Evolutionary conservation across 2,113 vertebrate species (phyloP).

Genomic region (Ranitomeya variabilis): DNA sequence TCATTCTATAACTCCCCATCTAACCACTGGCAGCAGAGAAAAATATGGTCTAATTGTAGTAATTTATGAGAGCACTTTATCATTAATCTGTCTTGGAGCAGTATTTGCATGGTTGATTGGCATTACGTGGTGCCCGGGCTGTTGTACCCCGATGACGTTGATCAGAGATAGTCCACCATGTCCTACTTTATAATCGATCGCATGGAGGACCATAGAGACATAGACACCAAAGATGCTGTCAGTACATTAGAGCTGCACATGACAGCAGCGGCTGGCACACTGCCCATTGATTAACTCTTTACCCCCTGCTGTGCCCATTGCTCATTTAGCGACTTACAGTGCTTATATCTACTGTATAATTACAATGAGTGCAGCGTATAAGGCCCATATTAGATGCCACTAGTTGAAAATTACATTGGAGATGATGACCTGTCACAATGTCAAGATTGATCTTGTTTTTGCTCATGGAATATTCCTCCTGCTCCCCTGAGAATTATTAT

Average conservation of each 20-base stretch:
- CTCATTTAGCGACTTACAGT: neutral
- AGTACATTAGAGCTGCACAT: neutral
- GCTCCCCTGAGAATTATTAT: no score
- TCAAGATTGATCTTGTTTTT: no score
- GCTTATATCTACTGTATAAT: no score
- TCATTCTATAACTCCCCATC: neutral
- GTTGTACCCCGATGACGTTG: neutral
- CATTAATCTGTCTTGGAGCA: neutral
- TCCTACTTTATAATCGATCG: slow-evolving; percentile 42
- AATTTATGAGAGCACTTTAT: neutral
- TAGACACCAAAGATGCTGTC: neutral
- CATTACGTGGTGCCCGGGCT: slow-evolving; percentile 18
- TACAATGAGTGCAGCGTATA: no score
- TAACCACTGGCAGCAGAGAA: neutral
- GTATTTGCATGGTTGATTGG: neutral
- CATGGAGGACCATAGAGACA: neutral
- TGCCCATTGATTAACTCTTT: neutral
- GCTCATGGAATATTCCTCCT: no score
- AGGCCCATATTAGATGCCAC: no score
- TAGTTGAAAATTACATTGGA: no score
- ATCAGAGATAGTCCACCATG: slow-evolving; percentile 39
- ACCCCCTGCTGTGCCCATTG: neutral
- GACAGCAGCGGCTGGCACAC: neutral
- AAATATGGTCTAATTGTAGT: neutral
- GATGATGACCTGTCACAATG: no score